Base-by-base conservation (phyloP, 2,113 vertebrate genomes). In the Sapajus apella region DNA sequence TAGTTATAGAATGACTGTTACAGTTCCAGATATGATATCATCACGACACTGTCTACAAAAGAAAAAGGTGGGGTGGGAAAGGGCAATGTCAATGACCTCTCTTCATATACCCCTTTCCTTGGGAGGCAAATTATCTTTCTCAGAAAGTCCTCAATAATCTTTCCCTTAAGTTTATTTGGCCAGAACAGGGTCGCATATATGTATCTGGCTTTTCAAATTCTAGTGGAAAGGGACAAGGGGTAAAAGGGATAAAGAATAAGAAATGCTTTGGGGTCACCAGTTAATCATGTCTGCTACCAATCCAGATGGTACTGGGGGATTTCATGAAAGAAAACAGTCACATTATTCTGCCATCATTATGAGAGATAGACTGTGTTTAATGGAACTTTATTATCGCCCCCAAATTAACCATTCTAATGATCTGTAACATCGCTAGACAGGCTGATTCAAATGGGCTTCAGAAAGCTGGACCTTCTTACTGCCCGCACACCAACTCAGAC, bases 81-180 rank as follows among this genome's bases (percentile, higher is more conserved):
- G 32, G 5, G 32, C 32, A 8, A 40, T 76, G 21, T 6, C 75
- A 85, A 11, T 18, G 7, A 61, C 17, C 23, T 68, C 32, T 81
- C 14, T 91, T 87, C 55, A n/a, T 55, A 90, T 32, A 25, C 45
- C 55, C 30, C 58, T 77, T 50, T 88, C 45, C 52, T 5, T 32
- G 17, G 50, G 45, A 91, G 90, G 64, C 25, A 96, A 87, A 73
- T 79, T 87, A 12, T 76, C 73, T 72, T 92, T 85, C 80, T 94
- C 52, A 68, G 66, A 76, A 90, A 20, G 21, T 64, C 66, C 9
- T 80, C 25, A 76, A 43, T 6, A 58, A 17, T 76, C 47, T 75
- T 96, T 87, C 58, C 16, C 72, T 93, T 83, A 72, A 64, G 16
- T 17, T 6, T 75, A 35, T 85, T 37, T 56, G 21, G 30, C n/a